Conservation (phyloP, 2,888 invertebrate genomes). For the Amorpha juglandis region DNA sequence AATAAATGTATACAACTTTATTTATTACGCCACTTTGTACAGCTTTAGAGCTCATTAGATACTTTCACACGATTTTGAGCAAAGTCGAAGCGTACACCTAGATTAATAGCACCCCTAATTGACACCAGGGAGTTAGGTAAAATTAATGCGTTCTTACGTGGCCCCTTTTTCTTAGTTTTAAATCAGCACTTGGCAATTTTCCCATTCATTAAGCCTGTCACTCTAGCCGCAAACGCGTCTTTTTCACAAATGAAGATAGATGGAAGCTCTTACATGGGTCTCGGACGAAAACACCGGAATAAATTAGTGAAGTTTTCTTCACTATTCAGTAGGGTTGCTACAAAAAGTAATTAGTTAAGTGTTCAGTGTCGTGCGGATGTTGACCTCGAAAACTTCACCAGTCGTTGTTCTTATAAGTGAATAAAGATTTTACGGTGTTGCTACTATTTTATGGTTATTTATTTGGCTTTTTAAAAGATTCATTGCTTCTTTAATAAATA, state of each 20-base stretch:
- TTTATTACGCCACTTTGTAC: not conserved
- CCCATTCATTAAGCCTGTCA: constrained; percentile 52
- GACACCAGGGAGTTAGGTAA: constrained; percentile 37
- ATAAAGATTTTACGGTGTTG: not conserved
- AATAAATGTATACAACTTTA: not conserved
- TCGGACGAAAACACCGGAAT: constrained; percentile 47
- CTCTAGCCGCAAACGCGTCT: constrained; percentile 45
- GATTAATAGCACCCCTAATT: constrained; percentile 12
- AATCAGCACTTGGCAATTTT: constrained; percentile 45
- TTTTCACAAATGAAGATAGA: constrained; percentile 60
- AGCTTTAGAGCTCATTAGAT: not conserved
- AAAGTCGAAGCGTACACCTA: not conserved
- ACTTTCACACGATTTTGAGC: not conserved
- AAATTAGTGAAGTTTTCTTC: constrained; percentile 45
- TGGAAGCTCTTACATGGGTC: constrained; percentile 44
- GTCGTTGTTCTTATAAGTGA: not conserved
- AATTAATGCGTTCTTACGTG: constrained; percentile 24
- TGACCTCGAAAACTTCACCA: not conserved
- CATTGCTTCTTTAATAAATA: not conserved
- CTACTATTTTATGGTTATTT: not conserved
- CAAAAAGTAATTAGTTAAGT: constrained; percentile 22
- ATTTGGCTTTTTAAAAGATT: not conserved
- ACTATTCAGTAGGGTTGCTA: constrained; percentile 17
- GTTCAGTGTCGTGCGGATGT: not conserved
- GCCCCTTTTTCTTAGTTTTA: constrained; percentile 35